These are phyloP conservation scores for Drosophila insularis DNA, from an alignment of 1,140 invertebrate genomes.

Conservation along the genomic window DNA sequence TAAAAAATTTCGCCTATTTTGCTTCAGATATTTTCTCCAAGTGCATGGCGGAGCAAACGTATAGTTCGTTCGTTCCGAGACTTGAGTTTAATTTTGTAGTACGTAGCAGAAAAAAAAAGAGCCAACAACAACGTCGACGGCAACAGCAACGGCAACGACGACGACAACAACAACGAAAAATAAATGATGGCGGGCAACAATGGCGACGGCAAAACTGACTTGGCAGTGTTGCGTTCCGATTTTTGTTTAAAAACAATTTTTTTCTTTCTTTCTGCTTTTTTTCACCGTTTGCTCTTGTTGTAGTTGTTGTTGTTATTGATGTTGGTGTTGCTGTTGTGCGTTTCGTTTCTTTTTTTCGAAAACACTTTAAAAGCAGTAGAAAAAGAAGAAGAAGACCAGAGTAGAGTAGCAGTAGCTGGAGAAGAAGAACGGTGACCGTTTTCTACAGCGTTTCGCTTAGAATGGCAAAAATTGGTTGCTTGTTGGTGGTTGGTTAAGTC, in stretches of 20 bases:
- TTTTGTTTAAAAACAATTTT: conserved; percentile 68
- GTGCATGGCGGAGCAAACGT: conserved; percentile 51
- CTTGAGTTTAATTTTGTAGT: conserved; percentile 79
- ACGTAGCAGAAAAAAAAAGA: conserved; percentile 73
- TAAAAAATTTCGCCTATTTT: not conserved
- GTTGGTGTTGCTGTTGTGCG: conserved; percentile 16
- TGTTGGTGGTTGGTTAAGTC: conserved; percentile 15
- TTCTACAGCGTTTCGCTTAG: conserved; percentile 75
- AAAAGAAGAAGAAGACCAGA: conserved; percentile 29
- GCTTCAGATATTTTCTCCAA: not conserved
- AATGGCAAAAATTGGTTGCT: conserved; percentile 64
- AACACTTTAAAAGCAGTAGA: conserved; percentile 62
- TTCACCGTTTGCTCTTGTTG: conserved; percentile 20
- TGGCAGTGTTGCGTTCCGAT: conserved; percentile 79
- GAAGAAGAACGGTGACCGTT: conserved; percentile 39
- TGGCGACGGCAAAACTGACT: conserved; percentile 53
- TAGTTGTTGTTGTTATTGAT: conserved; percentile 24
- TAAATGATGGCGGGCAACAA: conserved; percentile 68
- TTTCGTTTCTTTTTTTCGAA: conserved; percentile 60
- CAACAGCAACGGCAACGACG: conserved; percentile 37
- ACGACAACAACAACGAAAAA: conserved; percentile 58
- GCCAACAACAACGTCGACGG: conserved; percentile 54
- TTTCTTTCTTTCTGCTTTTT: conserved; percentile 35
- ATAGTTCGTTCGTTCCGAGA: conserved; percentile 64
- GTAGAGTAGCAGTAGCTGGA: conserved; percentile 1